Percentiles rank a stretch among this genome's conserved stretches.
Evolutionary conservation across 1,140 invertebrate genomes (phyloP).

Genomic region (Chionoecetes opilio): DNA sequence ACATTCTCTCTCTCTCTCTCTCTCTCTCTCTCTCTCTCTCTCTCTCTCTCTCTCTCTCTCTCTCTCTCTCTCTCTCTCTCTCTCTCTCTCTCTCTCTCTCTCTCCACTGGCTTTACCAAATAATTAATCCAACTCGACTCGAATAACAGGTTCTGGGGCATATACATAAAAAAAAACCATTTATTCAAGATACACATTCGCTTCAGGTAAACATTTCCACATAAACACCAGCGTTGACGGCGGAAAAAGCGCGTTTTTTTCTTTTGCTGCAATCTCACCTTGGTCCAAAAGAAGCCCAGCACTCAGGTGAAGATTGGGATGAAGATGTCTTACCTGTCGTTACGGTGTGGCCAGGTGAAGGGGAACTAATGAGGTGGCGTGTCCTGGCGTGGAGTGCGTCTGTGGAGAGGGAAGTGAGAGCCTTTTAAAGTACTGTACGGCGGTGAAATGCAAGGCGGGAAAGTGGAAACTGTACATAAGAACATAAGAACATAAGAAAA

Average conservation of each 20-base stretch:
- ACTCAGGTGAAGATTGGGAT: too few relatives aligned
- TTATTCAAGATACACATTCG: neutral
- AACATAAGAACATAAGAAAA: too few relatives aligned
- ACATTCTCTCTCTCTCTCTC: constrained; percentile 25
- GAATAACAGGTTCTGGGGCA: neutral
- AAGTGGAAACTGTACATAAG: too few relatives aligned
- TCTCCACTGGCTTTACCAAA: constrained; percentile 10
- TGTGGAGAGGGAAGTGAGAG: too few relatives aligned
- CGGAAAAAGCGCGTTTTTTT: neutral
- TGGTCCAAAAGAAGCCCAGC: neutral
- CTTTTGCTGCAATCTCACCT: neutral
- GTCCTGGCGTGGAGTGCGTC: too few relatives aligned
- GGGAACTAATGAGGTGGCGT: too few relatives aligned
- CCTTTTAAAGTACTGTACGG: too few relatives aligned
- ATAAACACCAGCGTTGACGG: neutral
- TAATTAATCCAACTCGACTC: neutral
- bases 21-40: constrained; percentile 21
- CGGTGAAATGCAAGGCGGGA: too few relatives aligned
- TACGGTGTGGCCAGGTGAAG: too few relatives aligned
- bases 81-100: neutral
- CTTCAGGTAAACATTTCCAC: neutral
- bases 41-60: neutral
- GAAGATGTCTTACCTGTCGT: too few relatives aligned
- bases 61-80: constrained; percentile 8
- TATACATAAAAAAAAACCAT: neutral